Conservation (phyloP, 2,888 invertebrate genomes). For the Cryptophagus acutangulus region DNA sequence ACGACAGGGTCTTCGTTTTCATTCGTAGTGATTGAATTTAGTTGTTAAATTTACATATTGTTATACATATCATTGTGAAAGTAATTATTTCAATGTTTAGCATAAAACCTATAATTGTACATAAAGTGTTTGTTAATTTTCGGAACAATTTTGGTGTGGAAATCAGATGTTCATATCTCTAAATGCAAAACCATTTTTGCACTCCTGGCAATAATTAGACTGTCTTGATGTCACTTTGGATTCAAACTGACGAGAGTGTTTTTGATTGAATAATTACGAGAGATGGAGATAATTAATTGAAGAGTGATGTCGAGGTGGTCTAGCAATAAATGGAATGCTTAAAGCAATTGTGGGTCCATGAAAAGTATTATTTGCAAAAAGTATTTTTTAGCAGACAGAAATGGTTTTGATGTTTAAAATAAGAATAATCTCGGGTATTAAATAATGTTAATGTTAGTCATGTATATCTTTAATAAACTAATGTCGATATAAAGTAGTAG, state of each 20-base stretch:
- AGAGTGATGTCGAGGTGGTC: no score
- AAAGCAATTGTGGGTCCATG: not conserved
- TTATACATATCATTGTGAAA: constrained; percentile 38
- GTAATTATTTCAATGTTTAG: constrained; percentile 26
- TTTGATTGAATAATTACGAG: not conserved
- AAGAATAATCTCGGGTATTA: constrained; percentile 31
- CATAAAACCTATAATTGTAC: constrained; percentile 30
- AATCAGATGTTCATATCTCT: constrained; percentile 22
- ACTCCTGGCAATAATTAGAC: no score
- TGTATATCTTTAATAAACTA: constrained; percentile 31
- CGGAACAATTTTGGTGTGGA: constrained; percentile 40
- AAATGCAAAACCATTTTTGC: constrained; percentile 21
- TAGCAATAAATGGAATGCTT: not conserved
- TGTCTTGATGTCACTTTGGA: no score
- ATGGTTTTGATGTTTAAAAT: constrained; percentile 20
- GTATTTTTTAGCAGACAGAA: constrained; percentile 9
- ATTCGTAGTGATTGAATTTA: constrained; percentile 25
- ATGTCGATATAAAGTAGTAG: constrained; percentile 38
- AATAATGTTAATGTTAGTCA: constrained; percentile 33
- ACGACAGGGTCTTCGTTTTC: constrained; percentile 36
- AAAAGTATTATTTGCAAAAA: not conserved
- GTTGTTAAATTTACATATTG: constrained; percentile 25
- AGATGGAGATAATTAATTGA: not conserved
- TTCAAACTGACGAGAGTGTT: no score
- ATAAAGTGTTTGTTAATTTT: constrained; percentile 32